Conservation (phyloP, 2,797 vertebrate genomes). For the Ctenosaura bakeri region DNA sequence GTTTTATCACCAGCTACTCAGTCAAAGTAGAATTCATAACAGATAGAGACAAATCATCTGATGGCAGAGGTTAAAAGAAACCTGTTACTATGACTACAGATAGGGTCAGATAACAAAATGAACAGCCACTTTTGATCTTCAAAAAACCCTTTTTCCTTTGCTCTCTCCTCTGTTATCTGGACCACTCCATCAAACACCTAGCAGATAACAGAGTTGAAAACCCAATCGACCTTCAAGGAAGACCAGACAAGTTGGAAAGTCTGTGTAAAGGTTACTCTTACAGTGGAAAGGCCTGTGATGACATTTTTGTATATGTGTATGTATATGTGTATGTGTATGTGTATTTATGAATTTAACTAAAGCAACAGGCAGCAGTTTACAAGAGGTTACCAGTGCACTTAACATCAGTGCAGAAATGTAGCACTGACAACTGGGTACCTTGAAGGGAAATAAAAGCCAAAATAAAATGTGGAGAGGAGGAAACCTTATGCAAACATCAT, state of each 20-base stretch:
- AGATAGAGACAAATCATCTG: slow-evolving; percentile 85
- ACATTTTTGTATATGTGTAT: slow-evolving; percentile 53
- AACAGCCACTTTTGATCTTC: slow-evolving; percentile 90
- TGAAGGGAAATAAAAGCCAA: slow-evolving; percentile 35
- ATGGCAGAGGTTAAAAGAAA: slow-evolving; percentile 89
- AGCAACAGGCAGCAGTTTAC: slow-evolving; percentile 65
- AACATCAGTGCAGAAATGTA: slow-evolving; percentile 37
- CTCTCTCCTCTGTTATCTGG: slow-evolving; percentile 91
- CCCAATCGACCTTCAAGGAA: slow-evolving; percentile 92
- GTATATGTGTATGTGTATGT: slow-evolving; percentile 25
- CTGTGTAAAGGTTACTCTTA: slow-evolving; percentile 79
- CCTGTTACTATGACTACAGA: slow-evolving; percentile 90
- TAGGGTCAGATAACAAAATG: slow-evolving; percentile 92
- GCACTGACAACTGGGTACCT: slow-evolving; percentile 46
- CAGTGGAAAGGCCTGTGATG: slow-evolving; percentile 65
- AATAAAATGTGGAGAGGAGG: background rate
- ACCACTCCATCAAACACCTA: slow-evolving; percentile 90
- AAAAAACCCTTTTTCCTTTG: slow-evolving; percentile 86
- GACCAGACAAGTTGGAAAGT: slow-evolving; percentile 83
- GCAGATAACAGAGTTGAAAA: slow-evolving; percentile 92
- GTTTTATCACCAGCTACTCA: slow-evolving; percentile 66
- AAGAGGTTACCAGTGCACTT: slow-evolving; percentile 61
- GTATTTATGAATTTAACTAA: slow-evolving; percentile 60
- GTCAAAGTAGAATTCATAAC: slow-evolving; percentile 76
- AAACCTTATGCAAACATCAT: background rate